These are phyloP conservation scores for Chaetodon auriga DNA, from an alignment of 2,113 vertebrate species.

Conservation along the genomic window DNA sequence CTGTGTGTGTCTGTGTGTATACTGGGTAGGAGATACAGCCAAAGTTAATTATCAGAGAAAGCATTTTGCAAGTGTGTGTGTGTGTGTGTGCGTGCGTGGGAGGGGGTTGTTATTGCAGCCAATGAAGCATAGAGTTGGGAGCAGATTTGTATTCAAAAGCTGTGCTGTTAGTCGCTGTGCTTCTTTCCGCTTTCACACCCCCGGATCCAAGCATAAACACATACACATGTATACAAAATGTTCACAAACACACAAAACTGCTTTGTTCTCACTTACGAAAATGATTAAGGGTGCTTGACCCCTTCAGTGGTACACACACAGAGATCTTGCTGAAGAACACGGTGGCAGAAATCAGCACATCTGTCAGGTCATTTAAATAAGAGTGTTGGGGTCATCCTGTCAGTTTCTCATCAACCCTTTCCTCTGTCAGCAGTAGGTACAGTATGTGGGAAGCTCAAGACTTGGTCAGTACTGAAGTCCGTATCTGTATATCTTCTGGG, in stretches of 20 bases:
- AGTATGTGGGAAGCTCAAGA: not conserved
- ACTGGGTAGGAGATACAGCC: not conserved
- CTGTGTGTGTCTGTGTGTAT: constrained; percentile 26
- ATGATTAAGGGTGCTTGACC: not conserved
- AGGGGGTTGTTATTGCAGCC: constrained; percentile 41
- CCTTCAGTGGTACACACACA: not conserved
- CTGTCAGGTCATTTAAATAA: not conserved
- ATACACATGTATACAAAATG: constrained; percentile 12
- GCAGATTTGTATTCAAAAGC: constrained; percentile 56
- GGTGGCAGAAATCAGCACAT: not conserved
- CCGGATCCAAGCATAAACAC: constrained; percentile 10
- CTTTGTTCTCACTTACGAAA: constrained; percentile 6
- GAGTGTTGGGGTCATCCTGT: not conserved
- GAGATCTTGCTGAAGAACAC: not conserved
- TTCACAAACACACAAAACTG: not conserved
- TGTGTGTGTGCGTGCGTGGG: constrained; percentile 4
- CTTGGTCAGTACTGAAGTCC: constrained; percentile 1
- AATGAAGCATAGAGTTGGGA: constrained; percentile 51
- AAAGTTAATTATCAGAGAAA: constrained; percentile 64
- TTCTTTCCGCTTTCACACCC: constrained; percentile 21
- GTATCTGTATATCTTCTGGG: not conserved
- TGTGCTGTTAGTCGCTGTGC: constrained; percentile 12
- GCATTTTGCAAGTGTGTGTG: constrained; percentile 27
- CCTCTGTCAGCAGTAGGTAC: not conserved
- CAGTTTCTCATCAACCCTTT: not conserved